These are phyloP conservation scores for Aphodius granarius DNA, from an alignment of 2,888 invertebrate genomes.

Conservation along the genomic window DNA sequence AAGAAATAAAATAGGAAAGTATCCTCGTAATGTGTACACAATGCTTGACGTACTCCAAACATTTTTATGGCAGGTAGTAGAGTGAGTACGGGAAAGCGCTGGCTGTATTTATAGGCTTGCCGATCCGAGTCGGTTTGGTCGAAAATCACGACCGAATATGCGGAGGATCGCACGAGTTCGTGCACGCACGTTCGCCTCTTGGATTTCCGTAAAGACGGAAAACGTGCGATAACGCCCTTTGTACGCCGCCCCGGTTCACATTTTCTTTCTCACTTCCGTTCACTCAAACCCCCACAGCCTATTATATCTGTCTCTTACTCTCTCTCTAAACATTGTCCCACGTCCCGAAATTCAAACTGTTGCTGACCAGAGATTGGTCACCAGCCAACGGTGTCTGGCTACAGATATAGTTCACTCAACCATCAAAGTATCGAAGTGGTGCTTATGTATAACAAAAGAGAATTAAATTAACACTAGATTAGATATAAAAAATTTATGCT, in stretches of 20 bases:
- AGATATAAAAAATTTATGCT: too few species aligned
- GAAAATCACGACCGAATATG: slow-evolving; percentile 8
- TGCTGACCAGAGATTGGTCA: background rate
- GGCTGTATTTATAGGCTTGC: background rate
- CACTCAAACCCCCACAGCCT: background rate
- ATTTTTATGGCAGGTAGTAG: background rate
- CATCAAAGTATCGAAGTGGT: too few species aligned
- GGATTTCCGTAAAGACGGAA: slow-evolving; percentile 7
- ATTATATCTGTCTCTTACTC: background rate
- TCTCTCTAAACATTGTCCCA: background rate
- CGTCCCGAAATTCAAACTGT: background rate
- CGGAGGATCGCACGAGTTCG: slow-evolving; percentile 7
- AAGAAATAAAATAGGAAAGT: background rate
- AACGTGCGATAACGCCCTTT: slow-evolving; percentile 12
- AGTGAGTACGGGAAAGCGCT: background rate
- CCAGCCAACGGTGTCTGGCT: background rate
- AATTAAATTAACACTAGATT: too few species aligned
- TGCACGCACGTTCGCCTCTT: slow-evolving; percentile 6
- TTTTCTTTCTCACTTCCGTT: background rate
- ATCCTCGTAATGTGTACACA: background rate
- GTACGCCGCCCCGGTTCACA: background rate
- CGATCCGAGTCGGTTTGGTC: background rate
- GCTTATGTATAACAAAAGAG: too few species aligned
- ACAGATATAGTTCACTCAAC: background rate
- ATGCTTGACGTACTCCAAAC: background rate